These are phyloP conservation scores for Sebastes minor DNA, from an alignment of 2,797 vertebrate genomes.

Conservation along the genomic window DNA sequence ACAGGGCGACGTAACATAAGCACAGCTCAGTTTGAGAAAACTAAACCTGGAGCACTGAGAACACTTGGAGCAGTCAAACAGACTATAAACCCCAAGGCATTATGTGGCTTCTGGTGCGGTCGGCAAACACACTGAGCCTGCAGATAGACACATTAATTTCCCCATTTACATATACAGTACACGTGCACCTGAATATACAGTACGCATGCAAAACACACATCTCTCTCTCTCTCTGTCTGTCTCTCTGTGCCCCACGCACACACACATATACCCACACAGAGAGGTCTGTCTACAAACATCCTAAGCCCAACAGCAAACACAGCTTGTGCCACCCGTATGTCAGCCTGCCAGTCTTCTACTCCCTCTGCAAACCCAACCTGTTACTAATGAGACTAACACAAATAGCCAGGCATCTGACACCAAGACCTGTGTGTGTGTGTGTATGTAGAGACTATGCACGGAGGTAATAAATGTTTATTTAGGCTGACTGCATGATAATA, in stretches of 20 bases:
- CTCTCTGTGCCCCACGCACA: neutral
- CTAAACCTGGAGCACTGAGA: slow-evolving; percentile 19
- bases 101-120: slow-evolving; percentile 24
- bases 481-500: slow-evolving; percentile 23
- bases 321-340: slow-evolving; percentile 67
- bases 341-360: slow-evolving; percentile 69
- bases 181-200: slow-evolving; percentile 58
- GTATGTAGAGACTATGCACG: neutral
- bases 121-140: slow-evolving; percentile 46
- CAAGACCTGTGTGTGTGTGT: slow-evolving; percentile 14
- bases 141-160: slow-evolving; percentile 27
- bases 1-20: slow-evolving; percentile 12
- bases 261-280: slow-evolving; percentile 30
- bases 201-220: slow-evolving; percentile 18
- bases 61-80: slow-evolving; percentile 50
- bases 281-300: slow-evolving; percentile 65
- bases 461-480: slow-evolving; percentile 38
- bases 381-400: slow-evolving; percentile 69
- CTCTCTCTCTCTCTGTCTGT: neutral
- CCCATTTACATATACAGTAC: slow-evolving; percentile 53
- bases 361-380: slow-evolving; percentile 75
- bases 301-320: slow-evolving; percentile 77
- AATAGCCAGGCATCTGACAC: slow-evolving; percentile 59
- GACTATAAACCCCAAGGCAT: slow-evolving; percentile 18
- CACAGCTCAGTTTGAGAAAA: slow-evolving; percentile 18